A percentile compares a stretch with the other conserved stretches of the same genome.
Evolutionary conservation across 2,888 invertebrate genomes (phyloP).

Genomic region (Lasioglossum morio): DNA sequence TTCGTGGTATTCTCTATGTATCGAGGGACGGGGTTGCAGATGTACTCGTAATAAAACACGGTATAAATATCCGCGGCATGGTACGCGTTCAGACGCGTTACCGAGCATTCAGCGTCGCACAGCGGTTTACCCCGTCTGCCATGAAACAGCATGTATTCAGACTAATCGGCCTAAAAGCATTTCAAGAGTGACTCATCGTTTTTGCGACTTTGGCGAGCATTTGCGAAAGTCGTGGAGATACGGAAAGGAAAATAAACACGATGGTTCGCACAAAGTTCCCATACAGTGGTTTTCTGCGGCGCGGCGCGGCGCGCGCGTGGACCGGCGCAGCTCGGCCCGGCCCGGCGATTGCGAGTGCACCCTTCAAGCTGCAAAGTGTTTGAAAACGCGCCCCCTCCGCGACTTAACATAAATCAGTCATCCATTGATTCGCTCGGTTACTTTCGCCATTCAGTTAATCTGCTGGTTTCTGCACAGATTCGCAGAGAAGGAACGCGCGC

Average conservation of each 20-base stretch:
- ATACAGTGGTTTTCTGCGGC: slow-evolving; percentile 25
- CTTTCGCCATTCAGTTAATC: slow-evolving; percentile 33
- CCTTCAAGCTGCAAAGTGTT: slow-evolving; percentile 15
- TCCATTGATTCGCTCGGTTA: slow-evolving; percentile 39
- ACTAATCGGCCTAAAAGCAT: slow-evolving; percentile 83
- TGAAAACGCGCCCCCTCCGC: slow-evolving; percentile 31
- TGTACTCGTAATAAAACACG: slow-evolving; percentile 5
- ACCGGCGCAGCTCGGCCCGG: neutral
- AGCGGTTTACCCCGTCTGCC: slow-evolving; percentile 50
- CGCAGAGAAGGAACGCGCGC: neutral
- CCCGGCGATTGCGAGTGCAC: neutral
- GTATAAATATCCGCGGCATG: slow-evolving; percentile 13
- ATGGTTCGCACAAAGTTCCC: slow-evolving; percentile 35
- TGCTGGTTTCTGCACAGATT: neutral
- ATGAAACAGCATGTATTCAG: slow-evolving; percentile 71
- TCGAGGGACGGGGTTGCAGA: neutral
- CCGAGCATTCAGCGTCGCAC: slow-evolving; percentile 46
- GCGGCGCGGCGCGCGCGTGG: neutral
- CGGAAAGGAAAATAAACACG: slow-evolving; percentile 49
- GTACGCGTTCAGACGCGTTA: slow-evolving; percentile 39
- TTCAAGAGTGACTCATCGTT: slow-evolving; percentile 72
- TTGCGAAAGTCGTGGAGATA: slow-evolving; percentile 16
- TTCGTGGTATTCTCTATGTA: neutral
- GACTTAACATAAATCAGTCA: slow-evolving; percentile 38
- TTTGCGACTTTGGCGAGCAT: slow-evolving; percentile 63